Evolutionary conservation across 2,113 vertebrate species (phyloP), one percentile per base, ranked within the genome.

Genomic region (Entelurus aequoreus): DNA sequence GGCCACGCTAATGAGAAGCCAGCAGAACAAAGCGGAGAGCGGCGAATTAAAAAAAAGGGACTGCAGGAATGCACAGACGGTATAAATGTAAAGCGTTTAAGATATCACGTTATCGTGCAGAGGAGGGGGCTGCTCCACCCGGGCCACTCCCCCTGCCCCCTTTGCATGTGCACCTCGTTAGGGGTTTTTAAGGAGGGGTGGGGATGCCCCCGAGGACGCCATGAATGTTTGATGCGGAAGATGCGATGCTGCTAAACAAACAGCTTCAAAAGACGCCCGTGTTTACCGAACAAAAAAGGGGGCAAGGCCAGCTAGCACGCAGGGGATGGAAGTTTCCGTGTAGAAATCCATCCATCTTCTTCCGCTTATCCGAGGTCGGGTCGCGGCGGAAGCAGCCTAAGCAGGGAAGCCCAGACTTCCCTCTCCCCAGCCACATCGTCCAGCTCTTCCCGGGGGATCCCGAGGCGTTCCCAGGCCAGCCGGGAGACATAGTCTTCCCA

Each of bases 151-250:
- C n/a, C 15, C 10, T 15, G 38, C 64, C 53, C 79, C 79, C 65
- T 8, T 56, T 76, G 62, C 60, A 57, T 66, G 65, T 54, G 35
- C 65, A 81, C 81, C 81, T 81, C 75, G 76, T 80, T 83, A 76
- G 64, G 54, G 67, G 67, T 4, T 60, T 80, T 72, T 74, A 73
- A 72, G 64, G 53, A 51, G 57, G 42, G 54, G 8, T 11, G 19
- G 8, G 52, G 64, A 77, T 4, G 48, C 59, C 67, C 75, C 77
- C 35, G 15, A 54, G 72, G 78, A 64, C 51, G 68, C 66, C 61
- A 60, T 40, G 61, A n/a, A 65, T 36, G 77, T 84, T 86, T 88
- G 83, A 84, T 79, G 81, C 83, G 69, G 65, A 70, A 79, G 83
- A 82, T 54, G 64, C 72, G 57, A 78, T 71, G 52, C 72, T 72